Conservation (phyloP, 2,888 invertebrate species). For the Drosophila leonis region DNA sequence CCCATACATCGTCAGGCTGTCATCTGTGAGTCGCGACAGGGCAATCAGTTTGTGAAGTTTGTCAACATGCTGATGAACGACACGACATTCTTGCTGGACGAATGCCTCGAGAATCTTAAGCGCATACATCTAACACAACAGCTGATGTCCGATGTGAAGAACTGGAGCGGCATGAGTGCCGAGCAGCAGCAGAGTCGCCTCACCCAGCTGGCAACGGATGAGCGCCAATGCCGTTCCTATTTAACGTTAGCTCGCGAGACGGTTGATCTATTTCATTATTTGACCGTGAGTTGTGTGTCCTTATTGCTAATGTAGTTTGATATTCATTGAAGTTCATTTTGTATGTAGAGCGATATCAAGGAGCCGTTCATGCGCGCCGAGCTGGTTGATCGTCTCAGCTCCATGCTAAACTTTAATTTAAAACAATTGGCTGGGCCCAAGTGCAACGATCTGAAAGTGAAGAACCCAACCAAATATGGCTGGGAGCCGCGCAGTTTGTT, state of each 20-base stretch:
- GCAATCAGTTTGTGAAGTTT: constrained; percentile 97
- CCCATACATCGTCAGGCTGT: constrained; percentile 94
- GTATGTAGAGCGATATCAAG: constrained; percentile 90
- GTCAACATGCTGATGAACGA: constrained; percentile 99
- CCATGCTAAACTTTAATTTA: constrained; percentile 99
- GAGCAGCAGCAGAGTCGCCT: constrained; percentile 91
- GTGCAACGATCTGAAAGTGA: constrained; percentile 96
- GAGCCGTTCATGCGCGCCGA: constrained; percentile 97
- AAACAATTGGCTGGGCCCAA: constrained; percentile 98
- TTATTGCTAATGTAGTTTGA: neutral
- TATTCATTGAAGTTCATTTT: neutral
- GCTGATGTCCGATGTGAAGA: constrained; percentile 89
- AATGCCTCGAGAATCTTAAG: constrained; percentile 96
- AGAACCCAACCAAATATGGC: constrained; percentile 96
- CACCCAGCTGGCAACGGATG: constrained; percentile 93
- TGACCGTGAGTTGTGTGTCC: constrained; percentile 89
- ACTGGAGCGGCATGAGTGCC: constrained; percentile 89
- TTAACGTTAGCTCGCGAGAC: constrained; percentile 97
- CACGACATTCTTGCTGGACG: constrained; percentile 98
- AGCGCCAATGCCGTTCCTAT: constrained; percentile 95
- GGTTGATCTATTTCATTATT: constrained; percentile 98
- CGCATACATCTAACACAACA: constrained; percentile 92
- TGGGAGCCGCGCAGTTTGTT: constrained; percentile 98
- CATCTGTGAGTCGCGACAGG: constrained; percentile 95
- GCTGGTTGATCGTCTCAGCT: constrained; percentile 96